These are phyloP conservation scores for Brachyhypopomus occidentalis DNA, from an alignment of 2,113 vertebrate species.

Conservation along the genomic window DNA sequence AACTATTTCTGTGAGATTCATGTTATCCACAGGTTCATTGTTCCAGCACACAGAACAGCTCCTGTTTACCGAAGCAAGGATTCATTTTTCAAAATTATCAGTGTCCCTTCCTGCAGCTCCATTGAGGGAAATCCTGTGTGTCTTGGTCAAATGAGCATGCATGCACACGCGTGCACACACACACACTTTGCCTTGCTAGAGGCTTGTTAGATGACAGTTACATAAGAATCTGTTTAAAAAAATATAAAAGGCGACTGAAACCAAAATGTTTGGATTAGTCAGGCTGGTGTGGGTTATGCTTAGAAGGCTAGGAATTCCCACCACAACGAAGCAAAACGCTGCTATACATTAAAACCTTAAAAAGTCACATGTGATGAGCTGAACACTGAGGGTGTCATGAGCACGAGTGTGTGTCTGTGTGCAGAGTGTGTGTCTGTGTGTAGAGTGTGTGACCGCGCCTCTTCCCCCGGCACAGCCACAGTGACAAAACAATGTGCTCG, in stretches of 20 bases:
- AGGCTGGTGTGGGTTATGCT: neutral
- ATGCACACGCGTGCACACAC: constrained; percentile 27
- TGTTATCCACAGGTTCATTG: constrained; percentile 48
- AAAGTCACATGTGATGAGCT: neutral
- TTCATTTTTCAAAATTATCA: constrained; percentile 64
- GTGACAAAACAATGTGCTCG: constrained; percentile 70
- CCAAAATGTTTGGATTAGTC: neutral
- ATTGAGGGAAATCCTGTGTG: constrained; percentile 69
- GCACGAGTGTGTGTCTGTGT: neutral
- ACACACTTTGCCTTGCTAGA: constrained; percentile 5
- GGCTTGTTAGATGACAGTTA: neutral
- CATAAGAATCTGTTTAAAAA: neutral
- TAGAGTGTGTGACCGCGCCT: constrained; percentile 59
- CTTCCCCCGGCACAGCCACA: constrained; percentile 61
- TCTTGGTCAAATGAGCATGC: constrained; percentile 39
- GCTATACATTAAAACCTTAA: neutral
- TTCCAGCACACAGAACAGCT: constrained; percentile 53
- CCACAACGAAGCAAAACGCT: too few species aligned
- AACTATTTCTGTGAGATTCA: constrained; percentile 30
- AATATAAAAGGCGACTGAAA: neutral
- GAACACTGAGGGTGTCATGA: neutral
- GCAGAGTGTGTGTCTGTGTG: constrained; percentile 49
- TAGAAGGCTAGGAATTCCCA: neutral
- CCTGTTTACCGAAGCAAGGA: constrained; percentile 59
- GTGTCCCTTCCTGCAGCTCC: constrained; percentile 58